Base-by-base conservation (phyloP, 2,797 vertebrate species). In the Myiotriccus ornatus region DNA sequence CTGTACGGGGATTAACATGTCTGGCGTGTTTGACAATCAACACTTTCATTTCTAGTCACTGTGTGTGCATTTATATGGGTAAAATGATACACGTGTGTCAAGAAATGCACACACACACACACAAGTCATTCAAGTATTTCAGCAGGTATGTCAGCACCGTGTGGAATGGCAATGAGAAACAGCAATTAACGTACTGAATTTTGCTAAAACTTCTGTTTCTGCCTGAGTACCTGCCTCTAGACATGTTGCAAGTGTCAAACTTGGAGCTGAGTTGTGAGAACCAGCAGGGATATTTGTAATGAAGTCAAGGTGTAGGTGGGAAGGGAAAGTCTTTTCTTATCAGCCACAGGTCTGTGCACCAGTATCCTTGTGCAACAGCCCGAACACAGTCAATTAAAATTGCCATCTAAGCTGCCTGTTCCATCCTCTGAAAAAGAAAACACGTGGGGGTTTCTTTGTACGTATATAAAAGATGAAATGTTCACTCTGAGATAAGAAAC, bases 261-360 rank as follows among this genome's bases (percentile, higher is more conserved):
- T 64, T 69, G 59, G 62, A 87, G 75, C 53, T 37, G 46, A 91
- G 75, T 30, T 84, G 35, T 68, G 78, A 62, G 68, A 93, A 63
- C 44, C 87, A 88, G 84, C 87, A 52, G 92, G 92, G 79, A 53
- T 89, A 25, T 84, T 68, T 91, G 79, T 95, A 93, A 95, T 87
- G 92, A 93, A 93, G 69, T 75, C 35, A 55, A 79, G 78, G 65
- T 93, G 73, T 37, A 55, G 87, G 85, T 94, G 73, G 57, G n/a
- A 35, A 34, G 39, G 37, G 30, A 75, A 77, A 46, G 56, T n/a
- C 87, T 92, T 85, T 95, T 96, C 76, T 95, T 89, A 59, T 59
- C 63, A 89, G 39, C 73, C 73, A 37, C 27, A 12, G 75, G 73
- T 89, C 64, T 73, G 2, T 17, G 34, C 37, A 14, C 41, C 69